Conservation (phyloP, 2,113 vertebrate species). For the Vidua chalybeata region DNA sequence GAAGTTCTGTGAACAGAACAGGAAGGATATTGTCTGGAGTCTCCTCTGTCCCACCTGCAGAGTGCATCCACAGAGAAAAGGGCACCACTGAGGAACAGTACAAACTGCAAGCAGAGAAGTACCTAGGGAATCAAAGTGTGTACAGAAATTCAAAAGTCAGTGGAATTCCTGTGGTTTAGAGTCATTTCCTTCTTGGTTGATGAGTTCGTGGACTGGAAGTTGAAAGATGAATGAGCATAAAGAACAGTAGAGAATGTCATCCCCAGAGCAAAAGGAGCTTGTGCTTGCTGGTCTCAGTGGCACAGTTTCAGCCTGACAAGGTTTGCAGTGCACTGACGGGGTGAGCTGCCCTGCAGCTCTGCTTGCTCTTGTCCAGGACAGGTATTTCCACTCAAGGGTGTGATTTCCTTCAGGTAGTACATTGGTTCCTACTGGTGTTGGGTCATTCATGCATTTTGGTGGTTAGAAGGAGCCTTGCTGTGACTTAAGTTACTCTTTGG, state of each 20-base stretch:
- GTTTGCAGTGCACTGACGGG: not conserved
- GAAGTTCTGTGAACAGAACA: not conserved
- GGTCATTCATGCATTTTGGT: not conserved
- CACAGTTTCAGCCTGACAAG: not conserved
- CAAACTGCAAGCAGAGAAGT: not conserved
- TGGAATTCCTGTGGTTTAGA: not conserved
- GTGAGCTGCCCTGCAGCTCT: not conserved
- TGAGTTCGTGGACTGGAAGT: not conserved
- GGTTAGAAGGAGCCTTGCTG: not conserved
- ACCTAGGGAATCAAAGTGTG: not conserved
- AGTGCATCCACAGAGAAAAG: not conserved
- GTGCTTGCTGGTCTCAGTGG: not conserved
- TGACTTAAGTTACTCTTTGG: not conserved
- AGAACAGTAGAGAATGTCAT: not conserved
- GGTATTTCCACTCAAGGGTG: not conserved
- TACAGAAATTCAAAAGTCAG: not conserved
- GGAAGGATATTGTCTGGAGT: not conserved
- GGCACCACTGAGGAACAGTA: not conserved
- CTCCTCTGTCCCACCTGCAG: not conserved
- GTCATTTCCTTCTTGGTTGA: not conserved
- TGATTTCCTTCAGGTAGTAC: not conserved
- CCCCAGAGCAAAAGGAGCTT: not conserved
- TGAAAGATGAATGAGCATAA: not conserved
- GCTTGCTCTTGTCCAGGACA: not conserved
- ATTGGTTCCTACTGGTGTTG: not conserved